Percentiles rank a stretch among this genome's conserved stretches.
phyloP scores from a whole-genome alignment of 2,113 vertebrate genomes.

The Pipra filicauda region DNA sequence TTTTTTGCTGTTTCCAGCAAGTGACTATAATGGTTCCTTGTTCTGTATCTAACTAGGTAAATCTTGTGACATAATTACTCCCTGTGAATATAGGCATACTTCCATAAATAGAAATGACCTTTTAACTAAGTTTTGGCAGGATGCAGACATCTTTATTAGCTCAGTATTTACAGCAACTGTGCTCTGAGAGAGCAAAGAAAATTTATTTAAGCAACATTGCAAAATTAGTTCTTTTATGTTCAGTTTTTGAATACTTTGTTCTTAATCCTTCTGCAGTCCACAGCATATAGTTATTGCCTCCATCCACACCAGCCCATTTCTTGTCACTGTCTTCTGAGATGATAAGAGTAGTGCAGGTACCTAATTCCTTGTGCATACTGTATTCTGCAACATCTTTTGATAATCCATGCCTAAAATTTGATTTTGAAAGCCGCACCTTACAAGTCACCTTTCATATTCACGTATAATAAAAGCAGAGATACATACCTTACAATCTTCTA shows the following conservation, averaged over 20 bases:
- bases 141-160: background rate
- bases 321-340: background rate
- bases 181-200: background rate
- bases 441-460: background rate
- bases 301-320: fast-evolving
- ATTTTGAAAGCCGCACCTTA: background rate
- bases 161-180: background rate
- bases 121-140: background rate
- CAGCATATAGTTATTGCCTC: background rate
- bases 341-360: background rate
- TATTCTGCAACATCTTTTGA: background rate
- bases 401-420: background rate
- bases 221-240: background rate
- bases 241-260: background rate
- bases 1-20: background rate
- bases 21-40: background rate
- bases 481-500: background rate
- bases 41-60: background rate
- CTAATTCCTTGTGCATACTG: no score
- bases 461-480: background rate
- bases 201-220: background rate
- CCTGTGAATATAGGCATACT: background rate
- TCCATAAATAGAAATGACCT: background rate
- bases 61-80: background rate
- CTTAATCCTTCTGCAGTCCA: background rate